Conservation (phyloP, 2,113 vertebrate species). For the Atlantisia rogersi region DNA sequence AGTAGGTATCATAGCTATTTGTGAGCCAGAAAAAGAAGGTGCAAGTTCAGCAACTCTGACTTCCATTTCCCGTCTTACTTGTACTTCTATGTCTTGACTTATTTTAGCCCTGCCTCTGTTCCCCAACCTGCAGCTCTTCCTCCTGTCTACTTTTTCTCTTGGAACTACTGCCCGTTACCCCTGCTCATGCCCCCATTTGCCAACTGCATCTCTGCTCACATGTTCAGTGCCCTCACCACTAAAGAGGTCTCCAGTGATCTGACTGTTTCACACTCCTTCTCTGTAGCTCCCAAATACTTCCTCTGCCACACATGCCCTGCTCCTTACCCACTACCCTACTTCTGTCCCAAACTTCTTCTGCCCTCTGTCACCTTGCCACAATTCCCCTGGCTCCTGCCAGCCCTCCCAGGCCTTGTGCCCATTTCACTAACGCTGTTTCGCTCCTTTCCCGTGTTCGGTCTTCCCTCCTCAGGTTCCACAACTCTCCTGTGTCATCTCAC, state of each 20-base stretch:
- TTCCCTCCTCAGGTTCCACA: neutral
- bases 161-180: neutral
- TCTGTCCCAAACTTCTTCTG: neutral
- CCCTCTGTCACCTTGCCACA: neutral
- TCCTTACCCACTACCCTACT: neutral
- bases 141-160: neutral
- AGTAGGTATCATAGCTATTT: neutral
- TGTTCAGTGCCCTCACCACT: neutral
- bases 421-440: neutral
- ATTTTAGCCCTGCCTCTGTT: neutral
- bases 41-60: neutral
- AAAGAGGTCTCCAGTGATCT: neutral
- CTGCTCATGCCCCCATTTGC: neutral
- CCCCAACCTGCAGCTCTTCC: neutral
- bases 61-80: neutral
- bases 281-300: neutral
- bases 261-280: neutral
- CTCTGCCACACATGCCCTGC: neutral
- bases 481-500: neutral
- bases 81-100: neutral
- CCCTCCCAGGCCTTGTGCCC: neutral
- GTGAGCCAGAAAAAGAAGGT: neutral
- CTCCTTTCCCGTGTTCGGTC: neutral
- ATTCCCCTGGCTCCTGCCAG: neutral
- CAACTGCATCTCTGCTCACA: neutral